phyloP scores from a whole-genome alignment of 1,140 invertebrate genomes.

The Bacillus rossius region DNA sequence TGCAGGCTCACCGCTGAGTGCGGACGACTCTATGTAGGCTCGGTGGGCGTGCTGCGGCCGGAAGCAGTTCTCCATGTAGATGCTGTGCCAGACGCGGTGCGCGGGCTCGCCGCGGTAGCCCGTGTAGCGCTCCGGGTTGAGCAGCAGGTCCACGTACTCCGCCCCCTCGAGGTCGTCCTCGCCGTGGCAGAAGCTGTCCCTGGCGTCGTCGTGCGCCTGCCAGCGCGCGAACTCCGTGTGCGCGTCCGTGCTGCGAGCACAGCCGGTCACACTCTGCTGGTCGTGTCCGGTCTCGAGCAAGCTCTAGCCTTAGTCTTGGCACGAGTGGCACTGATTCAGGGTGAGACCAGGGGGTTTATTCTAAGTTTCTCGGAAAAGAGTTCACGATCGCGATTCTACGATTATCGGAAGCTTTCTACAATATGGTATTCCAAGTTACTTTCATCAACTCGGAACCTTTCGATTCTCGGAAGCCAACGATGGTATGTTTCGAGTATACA shows the following conservation, averaged over 20 bases:
- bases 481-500: too few relatives aligned
- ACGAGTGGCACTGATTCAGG: too few relatives aligned
- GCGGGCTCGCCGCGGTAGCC: constrained; percentile 93
- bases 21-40: constrained; percentile 51
- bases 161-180: constrained; percentile 67
- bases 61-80: constrained; percentile 99
- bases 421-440: too few relatives aligned
- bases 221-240: constrained; percentile 72
- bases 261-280: too few relatives aligned
- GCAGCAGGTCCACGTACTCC: constrained; percentile 91
- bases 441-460: too few relatives aligned
- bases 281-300: too few relatives aligned
- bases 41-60: constrained; percentile 51
- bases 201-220: constrained; percentile 83
- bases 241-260: constrained; percentile 56
- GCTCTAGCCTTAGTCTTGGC: too few relatives aligned
- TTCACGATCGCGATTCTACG: too few relatives aligned
- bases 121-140: constrained; percentile 97
- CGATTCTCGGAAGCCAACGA: too few relatives aligned
- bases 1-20: constrained; percentile 47
- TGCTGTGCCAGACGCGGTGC: constrained; percentile 92
- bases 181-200: constrained; percentile 87
- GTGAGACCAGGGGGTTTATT: too few relatives aligned
- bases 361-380: too few relatives aligned
- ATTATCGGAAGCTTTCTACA: too few relatives aligned